A percentile compares a stretch with the other conserved stretches of the same genome.
phyloP scores from a whole-genome alignment of 1,140 invertebrate genomes.

The Macrostomum lignano region DNA sequence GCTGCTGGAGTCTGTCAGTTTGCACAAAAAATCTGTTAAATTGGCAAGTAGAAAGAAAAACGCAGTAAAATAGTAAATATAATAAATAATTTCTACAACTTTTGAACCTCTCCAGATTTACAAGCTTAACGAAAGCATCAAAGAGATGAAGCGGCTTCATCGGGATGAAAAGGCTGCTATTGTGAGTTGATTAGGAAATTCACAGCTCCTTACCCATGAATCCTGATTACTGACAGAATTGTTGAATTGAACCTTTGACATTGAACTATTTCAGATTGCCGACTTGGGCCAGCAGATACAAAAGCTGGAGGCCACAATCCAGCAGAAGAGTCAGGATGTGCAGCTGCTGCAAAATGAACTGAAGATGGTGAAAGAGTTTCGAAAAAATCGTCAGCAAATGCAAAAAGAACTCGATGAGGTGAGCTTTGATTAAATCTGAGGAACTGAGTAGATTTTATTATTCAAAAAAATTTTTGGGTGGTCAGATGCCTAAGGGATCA shows the following conservation, averaged over 20 bases:
- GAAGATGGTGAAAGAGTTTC: slow-evolving; percentile 24
- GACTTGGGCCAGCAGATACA: slow-evolving; percentile 21
- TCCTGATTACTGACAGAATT: not conserved
- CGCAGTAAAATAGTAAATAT: too few relatives aligned
- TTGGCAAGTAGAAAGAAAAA: too few relatives aligned
- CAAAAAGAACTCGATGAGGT: slow-evolving; percentile 23
- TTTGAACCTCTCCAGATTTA: slow-evolving; percentile 17
- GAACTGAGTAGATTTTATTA: not conserved
- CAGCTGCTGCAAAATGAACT: slow-evolving; percentile 22
- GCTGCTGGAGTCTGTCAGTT: too few relatives aligned
- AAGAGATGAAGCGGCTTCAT: slow-evolving; percentile 16
- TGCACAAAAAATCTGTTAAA: too few relatives aligned
- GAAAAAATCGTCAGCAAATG: slow-evolving; percentile 21
- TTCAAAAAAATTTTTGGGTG: not conserved
- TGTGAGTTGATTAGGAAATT: too few relatives aligned
- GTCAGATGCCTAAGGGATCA: too few relatives aligned
- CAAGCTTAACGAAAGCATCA: slow-evolving; percentile 13
- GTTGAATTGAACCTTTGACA: not conserved
- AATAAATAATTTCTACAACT: too few relatives aligned
- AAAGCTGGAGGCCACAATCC: slow-evolving; percentile 17
- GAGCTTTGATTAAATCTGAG: not conserved
- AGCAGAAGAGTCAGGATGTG: slow-evolving; percentile 16
- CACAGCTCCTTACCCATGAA: too few relatives aligned
- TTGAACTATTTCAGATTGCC: slow-evolving; percentile 9
- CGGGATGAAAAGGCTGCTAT: slow-evolving; percentile 19